Percentiles rank a stretch among this genome's conserved stretches.
phyloP scores from a whole-genome alignment of 2,888 invertebrate genomes.

The Coenonympha glycerion region DNA sequence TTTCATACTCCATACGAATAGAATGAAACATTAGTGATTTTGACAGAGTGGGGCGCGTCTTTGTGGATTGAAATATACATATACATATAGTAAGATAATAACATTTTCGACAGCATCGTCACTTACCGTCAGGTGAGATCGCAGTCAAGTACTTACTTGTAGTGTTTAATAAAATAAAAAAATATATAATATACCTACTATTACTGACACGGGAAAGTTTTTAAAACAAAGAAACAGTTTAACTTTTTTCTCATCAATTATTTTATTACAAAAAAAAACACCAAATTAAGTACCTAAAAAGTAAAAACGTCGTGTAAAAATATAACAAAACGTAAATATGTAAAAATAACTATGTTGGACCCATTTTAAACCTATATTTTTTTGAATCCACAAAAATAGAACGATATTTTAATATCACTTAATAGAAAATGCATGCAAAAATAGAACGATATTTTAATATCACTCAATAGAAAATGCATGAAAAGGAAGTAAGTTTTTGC shows the following conservation, averaged over 20 bases:
- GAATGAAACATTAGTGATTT: too few species aligned
- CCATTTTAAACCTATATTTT: conserved; percentile 20
- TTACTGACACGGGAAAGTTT: not conserved
- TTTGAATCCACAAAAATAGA: conserved; percentile 13
- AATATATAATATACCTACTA: too few species aligned
- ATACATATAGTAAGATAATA: too few species aligned
- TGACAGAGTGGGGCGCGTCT: too few species aligned
- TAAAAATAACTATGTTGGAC: conserved; percentile 13
- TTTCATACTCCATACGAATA: too few species aligned
- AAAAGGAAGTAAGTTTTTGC: not conserved
- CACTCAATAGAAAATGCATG: not conserved
- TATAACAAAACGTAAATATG: not conserved
- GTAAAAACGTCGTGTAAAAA: not conserved
- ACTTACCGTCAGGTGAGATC: too few species aligned
- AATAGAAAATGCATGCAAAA: not conserved
- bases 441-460: conserved; percentile 6
- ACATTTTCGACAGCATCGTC: too few species aligned
- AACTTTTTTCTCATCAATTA: not conserved
- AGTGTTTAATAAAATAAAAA: too few species aligned
- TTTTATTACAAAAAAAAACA: conserved; percentile 1
- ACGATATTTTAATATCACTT: conserved; percentile 1
- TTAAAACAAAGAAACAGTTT: not conserved
- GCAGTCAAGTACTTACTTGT: too few species aligned
- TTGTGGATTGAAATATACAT: too few species aligned
- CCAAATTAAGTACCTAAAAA: not conserved